Evolutionary conservation across 2,113 vertebrate genomes (phyloP).

Genomic region (Polypterus senegalus): DNA sequence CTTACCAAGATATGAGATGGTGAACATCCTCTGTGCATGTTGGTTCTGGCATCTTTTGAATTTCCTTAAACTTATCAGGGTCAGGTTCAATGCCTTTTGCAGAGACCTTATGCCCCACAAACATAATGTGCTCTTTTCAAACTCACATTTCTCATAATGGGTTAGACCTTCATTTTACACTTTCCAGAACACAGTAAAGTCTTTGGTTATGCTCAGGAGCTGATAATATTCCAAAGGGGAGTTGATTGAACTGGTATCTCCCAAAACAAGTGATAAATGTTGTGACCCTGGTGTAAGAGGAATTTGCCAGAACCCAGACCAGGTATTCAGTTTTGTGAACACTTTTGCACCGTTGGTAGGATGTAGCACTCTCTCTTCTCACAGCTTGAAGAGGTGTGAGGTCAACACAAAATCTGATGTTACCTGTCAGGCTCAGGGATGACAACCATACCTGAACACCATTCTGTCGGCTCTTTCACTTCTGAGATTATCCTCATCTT

Average conservation of each 20-base stretch:
- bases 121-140: not conserved
- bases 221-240: not conserved
- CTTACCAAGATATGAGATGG: not conserved
- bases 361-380: conserved; percentile 6
- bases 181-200: not conserved
- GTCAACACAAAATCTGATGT: conserved; percentile 6
- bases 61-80: not conserved
- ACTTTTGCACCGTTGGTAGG: conserved; percentile 8
- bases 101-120: not conserved
- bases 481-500: conserved; percentile 2
- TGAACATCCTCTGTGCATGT: not conserved
- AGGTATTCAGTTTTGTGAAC: conserved; percentile 11
- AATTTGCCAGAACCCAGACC: not conserved
- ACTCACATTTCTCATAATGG: not conserved
- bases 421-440: conserved; percentile 3
- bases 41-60: not conserved
- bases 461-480: conserved; percentile 11
- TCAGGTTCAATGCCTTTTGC: not conserved
- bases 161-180: not conserved
- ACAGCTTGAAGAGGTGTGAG: conserved; percentile 1
- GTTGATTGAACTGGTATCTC: conserved; percentile 7
- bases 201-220: not conserved
- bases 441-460: conserved; percentile 11
- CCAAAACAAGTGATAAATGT: conserved; percentile 1
- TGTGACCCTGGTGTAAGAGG: not conserved